Base-by-base conservation (phyloP, 2,113 vertebrate genomes). In the Nothocercus julius region DNA sequence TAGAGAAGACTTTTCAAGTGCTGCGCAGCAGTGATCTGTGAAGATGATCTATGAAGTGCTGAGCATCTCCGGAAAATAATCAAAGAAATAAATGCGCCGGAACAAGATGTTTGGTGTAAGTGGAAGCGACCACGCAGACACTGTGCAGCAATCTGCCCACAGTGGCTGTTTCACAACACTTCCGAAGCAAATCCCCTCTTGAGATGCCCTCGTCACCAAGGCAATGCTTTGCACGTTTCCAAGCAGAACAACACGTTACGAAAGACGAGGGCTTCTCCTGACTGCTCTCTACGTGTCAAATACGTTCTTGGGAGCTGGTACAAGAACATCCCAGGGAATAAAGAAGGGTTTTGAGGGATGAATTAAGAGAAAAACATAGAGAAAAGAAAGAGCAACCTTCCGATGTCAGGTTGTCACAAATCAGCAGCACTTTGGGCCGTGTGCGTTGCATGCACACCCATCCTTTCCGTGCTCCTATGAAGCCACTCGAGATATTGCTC, bases 111-210 rank as follows among this genome's bases (percentile, higher is more conserved):
- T 54, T 0, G 1, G 21, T 73, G 59, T 45, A 15, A n/a, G 53
- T 44, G 27, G 42, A 59, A 59, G 49, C 42, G 70, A 30, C 2
- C 0, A 32, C 1, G 2, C 27, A 24, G 42, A 25, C 2, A 0
- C 36, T 32, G 36, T 3, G 10, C 2, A 2, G 58, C 49, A 25
- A 64, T 22, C 40, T 12, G 63, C 27, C 61, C 9, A 8, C 0
- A 1, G 68, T 44, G 54, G 38, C 11, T 0, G 47, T 91, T 79
- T 79, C 85, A 79, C 72, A 89, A 68, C n/a, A 18, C 21, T 6
- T 1, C 8, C 28, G 7, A 47, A 44, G 17, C 2, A 2, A 34
- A 84, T 1, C 2, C 22, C 61, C 77, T 78, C 30, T 2, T 4
- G 90, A 83, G 58, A 80, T 66, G 77, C 28, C n/a, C 28, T 45